Base-by-base conservation (phyloP, 2,113 vertebrate genomes). In the Forbesichthys papilliferus region DNA sequence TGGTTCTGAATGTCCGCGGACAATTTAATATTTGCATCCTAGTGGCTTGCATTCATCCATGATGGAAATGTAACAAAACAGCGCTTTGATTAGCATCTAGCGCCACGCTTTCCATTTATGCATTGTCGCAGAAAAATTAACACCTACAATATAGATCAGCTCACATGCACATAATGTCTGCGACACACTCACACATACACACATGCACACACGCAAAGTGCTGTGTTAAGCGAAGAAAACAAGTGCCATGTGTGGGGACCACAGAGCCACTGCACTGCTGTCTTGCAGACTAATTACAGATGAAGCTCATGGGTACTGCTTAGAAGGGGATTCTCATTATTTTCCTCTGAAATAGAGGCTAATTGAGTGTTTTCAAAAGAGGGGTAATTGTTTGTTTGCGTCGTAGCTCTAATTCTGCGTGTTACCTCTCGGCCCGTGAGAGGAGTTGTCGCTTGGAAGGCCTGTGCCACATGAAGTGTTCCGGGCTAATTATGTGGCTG, bases 361-460 rank as follows among this genome's bases (percentile, higher is more conserved):
- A 90, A 88, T 79, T 84, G 81, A 84, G 76, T 84, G 74, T 86
- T 79, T 89, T 86, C 64, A 79, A 86, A 83, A 73, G 56, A 86
- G 74, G 71, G 80, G 71, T 82, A 86, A 90, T 89, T 84, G 84
- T 87, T 89, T 88, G 79, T 87, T 85, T 88, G 75, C 61, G 71
- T 80, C 64, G 69, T 58, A 65, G 65, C 76, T 77, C 56, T 66
- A 68, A 78, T 84, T 84, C 66, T 78, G 73, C 16, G 55, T 47
- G 63, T 61, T 66, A 14, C 36, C 36, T 42, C 48, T 9, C 61
- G 36, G 59, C 81, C 75, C 74, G 4, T 36, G 79, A 78, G 72
- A 86, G 14, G 48, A 64, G 16, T 27, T 42, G 56, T 80, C 79
- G 10, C 49, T 63, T 76, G 75, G 73, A 36, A 79, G 68, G 57